These are phyloP conservation scores for Gallinago jamesoni DNA, from an alignment of 2,113 vertebrate species.

Conservation along the genomic window DNA sequence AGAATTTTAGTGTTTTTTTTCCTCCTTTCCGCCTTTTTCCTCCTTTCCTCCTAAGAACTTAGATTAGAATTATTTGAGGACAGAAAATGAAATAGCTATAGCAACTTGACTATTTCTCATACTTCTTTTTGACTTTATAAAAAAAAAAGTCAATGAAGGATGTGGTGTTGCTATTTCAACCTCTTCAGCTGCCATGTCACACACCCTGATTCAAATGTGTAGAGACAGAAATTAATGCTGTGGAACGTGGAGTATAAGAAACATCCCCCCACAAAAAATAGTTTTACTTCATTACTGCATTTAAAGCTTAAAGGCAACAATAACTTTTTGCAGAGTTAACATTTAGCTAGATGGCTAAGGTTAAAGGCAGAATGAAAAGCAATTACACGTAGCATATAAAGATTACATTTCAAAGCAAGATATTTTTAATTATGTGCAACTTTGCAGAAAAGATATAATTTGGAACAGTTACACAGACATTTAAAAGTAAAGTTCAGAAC, in stretches of 20 bases:
- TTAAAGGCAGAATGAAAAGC: not conserved
- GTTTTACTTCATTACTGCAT: not conserved
- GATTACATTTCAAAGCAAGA: not conserved
- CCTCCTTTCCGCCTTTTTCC: not conserved
- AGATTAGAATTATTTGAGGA: not conserved
- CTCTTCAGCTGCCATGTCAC: not conserved
- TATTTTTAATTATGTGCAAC: not conserved
- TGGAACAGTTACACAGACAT: not conserved
- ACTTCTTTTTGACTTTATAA: not conserved
- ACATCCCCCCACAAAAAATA: not conserved
- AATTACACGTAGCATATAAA: not conserved
- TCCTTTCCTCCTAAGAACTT: not conserved
- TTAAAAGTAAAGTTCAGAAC: not conserved
- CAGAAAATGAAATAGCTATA: not conserved
- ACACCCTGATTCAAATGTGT: not conserved
- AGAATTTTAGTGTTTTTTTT: not conserved
- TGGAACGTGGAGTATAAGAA: not conserved
- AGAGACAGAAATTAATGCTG: not conserved
- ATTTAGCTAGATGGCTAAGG: not conserved
- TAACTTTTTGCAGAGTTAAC: not conserved
- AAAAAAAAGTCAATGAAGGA: not conserved
- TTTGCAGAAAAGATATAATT: not conserved
- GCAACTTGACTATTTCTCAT: not conserved
- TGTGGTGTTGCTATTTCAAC: not conserved
- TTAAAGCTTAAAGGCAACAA: not conserved